Percentiles rank a stretch among this genome's conserved stretches.
Evolutionary conservation across 2,888 invertebrate genomes (phyloP).

Genomic region (Dasypogon diadema): DNA sequence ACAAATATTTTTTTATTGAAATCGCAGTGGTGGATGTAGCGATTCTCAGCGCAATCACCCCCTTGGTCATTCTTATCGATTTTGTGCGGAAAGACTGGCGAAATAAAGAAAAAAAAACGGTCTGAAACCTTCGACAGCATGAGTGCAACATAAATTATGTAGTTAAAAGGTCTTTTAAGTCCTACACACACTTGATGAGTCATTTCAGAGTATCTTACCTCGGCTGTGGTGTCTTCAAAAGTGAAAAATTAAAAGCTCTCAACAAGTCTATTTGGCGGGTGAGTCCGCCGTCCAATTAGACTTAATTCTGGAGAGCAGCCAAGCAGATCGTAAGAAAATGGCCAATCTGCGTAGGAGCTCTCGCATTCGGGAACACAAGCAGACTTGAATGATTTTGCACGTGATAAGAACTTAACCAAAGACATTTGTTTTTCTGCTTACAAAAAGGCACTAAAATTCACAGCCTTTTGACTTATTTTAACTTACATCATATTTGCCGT

Average conservation of each 20-base stretch:
- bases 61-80: slow-evolving; percentile 13
- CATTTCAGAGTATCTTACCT: slow-evolving; percentile 2
- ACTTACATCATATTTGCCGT: slow-evolving; percentile 65
- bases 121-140: neutral
- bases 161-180: slow-evolving; percentile 26
- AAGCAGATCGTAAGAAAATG: neutral
- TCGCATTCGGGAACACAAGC: slow-evolving; percentile 3
- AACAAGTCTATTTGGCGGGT: neutral
- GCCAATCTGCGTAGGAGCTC: slow-evolving; percentile 3
- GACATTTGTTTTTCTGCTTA: neutral
- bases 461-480: slow-evolving; percentile 34
- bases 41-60: neutral
- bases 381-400: slow-evolving; percentile 16
- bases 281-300: slow-evolving; percentile 12
- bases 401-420: slow-evolving; percentile 12
- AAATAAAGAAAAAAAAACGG: neutral
- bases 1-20: neutral
- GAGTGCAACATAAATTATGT: slow-evolving; percentile 28
- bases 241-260: neutral
- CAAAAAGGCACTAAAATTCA: slow-evolving; percentile 51
- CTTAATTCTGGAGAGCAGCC: neutral
- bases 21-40: neutral
- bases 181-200: slow-evolving; percentile 22
- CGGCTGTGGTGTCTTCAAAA: neutral
- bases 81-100: slow-evolving; percentile 4